Base-by-base conservation (phyloP, 2,797 vertebrate genomes). In the Oryzias sinensis region DNA sequence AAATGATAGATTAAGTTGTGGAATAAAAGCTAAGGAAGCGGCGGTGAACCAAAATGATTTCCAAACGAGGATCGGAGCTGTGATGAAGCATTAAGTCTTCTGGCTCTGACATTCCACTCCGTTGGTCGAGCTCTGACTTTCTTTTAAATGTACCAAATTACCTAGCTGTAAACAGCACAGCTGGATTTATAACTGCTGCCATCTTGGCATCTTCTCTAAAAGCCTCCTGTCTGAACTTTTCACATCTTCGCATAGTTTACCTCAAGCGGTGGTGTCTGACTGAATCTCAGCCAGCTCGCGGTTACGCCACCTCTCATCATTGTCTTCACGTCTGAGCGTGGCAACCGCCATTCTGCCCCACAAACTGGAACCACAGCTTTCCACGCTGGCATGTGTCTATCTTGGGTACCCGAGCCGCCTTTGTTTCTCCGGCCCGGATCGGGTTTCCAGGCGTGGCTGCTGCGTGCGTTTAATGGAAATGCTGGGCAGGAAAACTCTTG, bases 381-480 rank as follows among this genome's bases (percentile, higher is more conserved):
- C 82, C 59, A 53, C 68, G 63, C 77, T 84, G 89, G 87, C 89
- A 86, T 85, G 84, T 68, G 80, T 89, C 88, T 86, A 87, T 88
- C 76, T 77, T 66, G 60, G 81, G 79, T 77, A 82, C 84, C 89
- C 89, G 88, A 85, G 80, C 82, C 70, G 80, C 79, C 84, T 91
- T 89, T 91, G 87, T 91, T 88, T 88, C 86, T 65, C 55, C 20
- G 65, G 62, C 56, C 61, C 59, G 16, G 77, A 84, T 91, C 87
- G 54, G 70, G 83, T 90, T 90, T 76, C 89, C 42, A 68, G 83
- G 60, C 81, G 84, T 80, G 79, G 85, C 82, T 80, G 80, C 14
- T 45, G 70, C 50, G 76, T 84, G 81, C 62, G 76, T 87, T 87
- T 83, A 84, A 82, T 87, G 87, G 84, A 88, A 86, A 90, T 82